These are phyloP conservation scores for Cochlearius cochlearius DNA, from an alignment of 2,113 vertebrate species.

Conservation along the genomic window DNA sequence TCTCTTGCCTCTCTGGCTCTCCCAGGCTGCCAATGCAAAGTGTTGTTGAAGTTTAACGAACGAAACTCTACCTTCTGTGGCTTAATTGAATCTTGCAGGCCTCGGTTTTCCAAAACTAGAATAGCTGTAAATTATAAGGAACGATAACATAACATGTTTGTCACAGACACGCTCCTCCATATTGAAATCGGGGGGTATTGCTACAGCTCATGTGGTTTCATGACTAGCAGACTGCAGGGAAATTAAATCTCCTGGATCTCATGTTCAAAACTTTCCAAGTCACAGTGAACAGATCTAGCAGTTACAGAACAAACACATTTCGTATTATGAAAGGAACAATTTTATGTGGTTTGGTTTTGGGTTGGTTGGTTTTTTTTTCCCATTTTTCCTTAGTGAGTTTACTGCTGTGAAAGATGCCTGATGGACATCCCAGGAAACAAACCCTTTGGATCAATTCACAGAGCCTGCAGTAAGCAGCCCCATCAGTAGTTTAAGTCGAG, in stretches of 20 bases:
- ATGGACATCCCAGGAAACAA: background rate
- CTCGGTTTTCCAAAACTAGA: constrained; percentile 22
- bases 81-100: constrained; percentile 31
- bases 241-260: background rate
- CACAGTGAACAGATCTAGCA: background rate
- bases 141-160: fast-evolving
- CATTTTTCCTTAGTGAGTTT: background rate
- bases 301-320: background rate
- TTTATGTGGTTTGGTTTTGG: background rate
- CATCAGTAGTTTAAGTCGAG: background rate
- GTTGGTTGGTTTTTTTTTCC: no score
- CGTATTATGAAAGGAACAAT: background rate
- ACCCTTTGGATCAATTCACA: background rate
- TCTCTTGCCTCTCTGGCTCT: background rate
- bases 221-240: background rate
- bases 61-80: constrained; percentile 64
- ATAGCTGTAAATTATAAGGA: background rate
- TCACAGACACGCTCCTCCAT: fast-evolving
- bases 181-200: background rate
- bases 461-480: background rate
- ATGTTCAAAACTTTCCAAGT: background rate
- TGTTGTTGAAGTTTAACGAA: constrained; percentile 68
- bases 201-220: background rate
- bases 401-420: background rate
- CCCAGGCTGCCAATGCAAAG: constrained; percentile 71